Percentiles rank a stretch among this genome's conserved stretches.
Conservation (phyloP, 2,888 invertebrate species). For the Iselma pallidipennis region DNA sequence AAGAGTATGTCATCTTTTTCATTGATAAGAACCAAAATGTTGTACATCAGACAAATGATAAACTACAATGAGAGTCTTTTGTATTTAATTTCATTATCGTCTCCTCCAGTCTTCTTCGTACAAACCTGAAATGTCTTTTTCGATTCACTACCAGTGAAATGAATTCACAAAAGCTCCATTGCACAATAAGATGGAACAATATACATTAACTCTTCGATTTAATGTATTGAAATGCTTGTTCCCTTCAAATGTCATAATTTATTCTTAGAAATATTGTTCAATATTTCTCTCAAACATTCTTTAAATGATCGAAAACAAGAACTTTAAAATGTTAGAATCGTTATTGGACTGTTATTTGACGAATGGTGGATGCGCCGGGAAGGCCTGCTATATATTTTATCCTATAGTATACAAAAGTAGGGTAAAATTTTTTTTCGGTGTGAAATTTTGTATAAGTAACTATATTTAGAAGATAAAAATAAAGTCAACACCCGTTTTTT, state of each 20-base stretch:
- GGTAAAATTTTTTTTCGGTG: not conserved
- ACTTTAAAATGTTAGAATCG: not conserved
- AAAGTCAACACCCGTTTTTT: too few species aligned
- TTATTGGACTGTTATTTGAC: not conserved
- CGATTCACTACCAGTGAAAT: too few species aligned
- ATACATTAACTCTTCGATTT: not conserved
- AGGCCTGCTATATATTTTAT: not conserved
- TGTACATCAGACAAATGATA: not conserved
- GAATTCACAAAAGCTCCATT: not conserved
- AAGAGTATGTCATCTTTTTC: constrained; percentile 10
- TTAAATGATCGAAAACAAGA: not conserved
- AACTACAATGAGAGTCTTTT: too few species aligned
- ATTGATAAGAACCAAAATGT: constrained; percentile 6
- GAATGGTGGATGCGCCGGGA: not conserved
- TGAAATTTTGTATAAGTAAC: too few species aligned
- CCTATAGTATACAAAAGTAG: not conserved
- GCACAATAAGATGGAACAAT: not conserved
- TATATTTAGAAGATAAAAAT: too few species aligned
- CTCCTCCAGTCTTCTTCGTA: not conserved
- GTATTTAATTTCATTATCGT: constrained; percentile 6
- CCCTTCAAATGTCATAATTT: too few species aligned
- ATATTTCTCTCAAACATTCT: too few species aligned
- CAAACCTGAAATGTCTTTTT: too few species aligned
- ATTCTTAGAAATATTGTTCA: too few species aligned
- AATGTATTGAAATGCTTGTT: too few species aligned